A percentile compares a stretch with the other conserved stretches of the same genome.
These are phyloP conservation scores for Gymnogyps californianus DNA, from an alignment of 2,113 vertebrate species.

Conservation along the genomic window DNA sequence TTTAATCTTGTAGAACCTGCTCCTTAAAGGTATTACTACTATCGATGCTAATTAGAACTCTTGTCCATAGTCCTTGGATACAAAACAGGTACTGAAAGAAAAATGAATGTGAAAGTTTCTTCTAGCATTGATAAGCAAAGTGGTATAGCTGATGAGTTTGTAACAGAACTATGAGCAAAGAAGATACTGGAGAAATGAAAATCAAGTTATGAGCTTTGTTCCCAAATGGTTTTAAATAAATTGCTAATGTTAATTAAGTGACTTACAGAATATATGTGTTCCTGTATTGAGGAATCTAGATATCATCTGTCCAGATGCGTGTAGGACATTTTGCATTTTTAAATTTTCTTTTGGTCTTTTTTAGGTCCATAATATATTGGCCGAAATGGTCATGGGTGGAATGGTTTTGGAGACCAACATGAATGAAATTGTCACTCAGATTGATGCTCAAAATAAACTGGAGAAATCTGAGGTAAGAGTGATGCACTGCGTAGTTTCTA, in stretches of 20 bases:
- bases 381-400: constrained; percentile 99
- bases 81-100: neutral
- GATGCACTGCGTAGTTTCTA: neutral
- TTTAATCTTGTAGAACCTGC: neutral
- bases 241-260: neutral
- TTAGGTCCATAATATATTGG: constrained; percentile 97
- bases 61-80: neutral
- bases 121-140: neutral
- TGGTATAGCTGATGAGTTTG: neutral
- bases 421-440: constrained; percentile 98
- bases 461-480: constrained; percentile 97
- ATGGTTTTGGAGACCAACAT: constrained; percentile 99
- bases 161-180: neutral
- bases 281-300: neutral
- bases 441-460: constrained; percentile 97
- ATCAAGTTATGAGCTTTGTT: neutral
- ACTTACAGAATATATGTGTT: neutral
- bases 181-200: neutral
- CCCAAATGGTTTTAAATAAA: neutral
- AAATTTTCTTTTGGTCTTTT: neutral
- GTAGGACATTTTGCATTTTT: neutral
- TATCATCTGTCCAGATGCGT: neutral
- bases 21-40: neutral
- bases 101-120: neutral
- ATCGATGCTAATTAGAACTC: neutral